Conservation (phyloP, 2,113 vertebrate species). For the Cichladusa arquata region DNA sequence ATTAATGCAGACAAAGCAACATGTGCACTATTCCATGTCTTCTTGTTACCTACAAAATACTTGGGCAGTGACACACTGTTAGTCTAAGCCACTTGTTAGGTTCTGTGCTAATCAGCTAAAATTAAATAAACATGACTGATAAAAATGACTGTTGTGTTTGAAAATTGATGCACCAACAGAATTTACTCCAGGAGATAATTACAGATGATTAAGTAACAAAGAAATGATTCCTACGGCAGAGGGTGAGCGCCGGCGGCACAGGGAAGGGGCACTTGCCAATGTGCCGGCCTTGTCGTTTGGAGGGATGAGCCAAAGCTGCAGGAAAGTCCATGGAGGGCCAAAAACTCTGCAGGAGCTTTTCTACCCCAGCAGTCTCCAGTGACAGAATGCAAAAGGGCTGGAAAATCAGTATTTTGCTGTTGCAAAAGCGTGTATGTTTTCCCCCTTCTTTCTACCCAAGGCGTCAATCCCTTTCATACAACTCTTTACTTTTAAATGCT, state of each 20-base stretch:
- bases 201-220: slow-evolving; percentile 44
- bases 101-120: slow-evolving; percentile 63
- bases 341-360: not conserved
- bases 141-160: slow-evolving; percentile 64
- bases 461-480: fast-evolving
- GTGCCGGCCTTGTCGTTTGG: not conserved
- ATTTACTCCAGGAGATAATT: slow-evolving; percentile 57
- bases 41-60: slow-evolving; percentile 56
- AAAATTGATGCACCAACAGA: slow-evolving; percentile 62
- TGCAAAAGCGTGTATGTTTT: not conserved
- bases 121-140: slow-evolving; percentile 62
- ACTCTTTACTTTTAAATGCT: not conserved
- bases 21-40: slow-evolving; percentile 39
- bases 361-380: not conserved
- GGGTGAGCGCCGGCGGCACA: not conserved
- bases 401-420: not conserved
- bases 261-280: not conserved
- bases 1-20: slow-evolving; percentile 69
- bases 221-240: not conserved
- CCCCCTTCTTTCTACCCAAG: not conserved
- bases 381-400: not conserved
- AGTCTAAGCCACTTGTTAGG: slow-evolving; percentile 63
- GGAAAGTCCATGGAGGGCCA: not conserved
- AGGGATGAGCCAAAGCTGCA: not conserved
- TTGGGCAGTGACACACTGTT: slow-evolving; percentile 64